These are phyloP conservation scores for Peromyscus aztecus DNA, from an alignment of 2,797 vertebrate genomes.

Conservation along the genomic window DNA sequence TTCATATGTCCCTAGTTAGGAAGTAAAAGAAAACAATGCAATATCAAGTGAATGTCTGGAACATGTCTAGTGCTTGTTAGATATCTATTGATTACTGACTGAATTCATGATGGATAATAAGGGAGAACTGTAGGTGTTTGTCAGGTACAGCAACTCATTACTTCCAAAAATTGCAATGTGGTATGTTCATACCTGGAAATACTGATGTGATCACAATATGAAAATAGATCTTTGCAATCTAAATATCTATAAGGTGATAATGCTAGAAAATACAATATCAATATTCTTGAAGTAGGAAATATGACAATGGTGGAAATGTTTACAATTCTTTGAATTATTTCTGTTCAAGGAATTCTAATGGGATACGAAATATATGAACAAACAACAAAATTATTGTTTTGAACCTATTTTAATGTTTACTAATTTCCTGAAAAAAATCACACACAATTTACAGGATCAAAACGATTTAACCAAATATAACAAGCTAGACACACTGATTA, in stretches of 20 bases:
- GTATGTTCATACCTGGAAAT: slow-evolving; percentile 17
- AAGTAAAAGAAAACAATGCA: background rate
- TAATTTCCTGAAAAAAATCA: background rate
- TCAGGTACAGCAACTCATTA: background rate
- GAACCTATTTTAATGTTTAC: background rate
- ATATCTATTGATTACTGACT: background rate
- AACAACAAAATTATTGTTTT: background rate
- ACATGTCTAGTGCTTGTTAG: background rate
- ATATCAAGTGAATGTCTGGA: background rate
- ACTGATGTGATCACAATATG: background rate
- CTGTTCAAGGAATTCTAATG: background rate
- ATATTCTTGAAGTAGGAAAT: background rate
- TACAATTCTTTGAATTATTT: background rate
- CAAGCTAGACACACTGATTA: background rate
- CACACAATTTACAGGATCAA: background rate
- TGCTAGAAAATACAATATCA: background rate
- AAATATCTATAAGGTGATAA: background rate
- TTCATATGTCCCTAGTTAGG: background rate
- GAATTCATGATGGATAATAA: slow-evolving; percentile 14
- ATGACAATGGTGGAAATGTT: background rate
- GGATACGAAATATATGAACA: background rate
- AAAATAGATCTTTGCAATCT: background rate
- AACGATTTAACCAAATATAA: background rate
- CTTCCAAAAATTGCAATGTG: background rate
- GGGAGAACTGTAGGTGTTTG: background rate